Base-by-base conservation (phyloP, 2,113 vertebrate genomes). In the Nothobranchius furzeri region DNA sequence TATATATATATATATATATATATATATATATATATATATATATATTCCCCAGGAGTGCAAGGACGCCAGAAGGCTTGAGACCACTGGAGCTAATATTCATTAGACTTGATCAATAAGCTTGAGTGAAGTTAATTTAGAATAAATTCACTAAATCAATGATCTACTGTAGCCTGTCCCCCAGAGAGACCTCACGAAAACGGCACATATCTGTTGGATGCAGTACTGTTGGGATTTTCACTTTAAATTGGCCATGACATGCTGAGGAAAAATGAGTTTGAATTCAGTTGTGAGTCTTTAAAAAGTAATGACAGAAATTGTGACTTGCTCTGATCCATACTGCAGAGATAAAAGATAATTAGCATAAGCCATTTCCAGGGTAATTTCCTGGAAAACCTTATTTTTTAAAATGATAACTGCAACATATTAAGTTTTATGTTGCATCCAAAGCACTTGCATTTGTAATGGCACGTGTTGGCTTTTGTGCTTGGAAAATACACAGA, bases 301-400 rank as follows among this genome's bases (percentile, higher is more conserved):
- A 53, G 30, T 63, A 24, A 55, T 20, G 57, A 64, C 24, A 48
- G 36, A 65, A 58, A 45, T 6, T 37, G 52, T 50, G 12, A 7
- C 43, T 59, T 42, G 12, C 13, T 46, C 13, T 6, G 36, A 57
- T 35, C 55, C 35, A 67, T 46, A 17, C n/a, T 35, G 12, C 35
- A n/a, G 15, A 37, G 47, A 63, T 60, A 56, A 47, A n/a, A n/a
- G 0, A 50, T 13, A 52, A 71, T 52, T 64, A 68, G 56, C 43
- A 52, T n/a, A 51, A 40, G 20, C 60, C 14, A 45, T 60, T 72
- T 79, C 59, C n/a, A 42, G 2, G 52, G 53, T 37, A 83, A 75
- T 83, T 77, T 83, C 73, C 75, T 83, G 37, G 25, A 53, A 57
- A 25, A 36, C 20, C n/a, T 9, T 51, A 58, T 71, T 35, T 75